phyloP scores from a whole-genome alignment of 2,888 invertebrate genomes.

The Agapostemon virescens region DNA sequence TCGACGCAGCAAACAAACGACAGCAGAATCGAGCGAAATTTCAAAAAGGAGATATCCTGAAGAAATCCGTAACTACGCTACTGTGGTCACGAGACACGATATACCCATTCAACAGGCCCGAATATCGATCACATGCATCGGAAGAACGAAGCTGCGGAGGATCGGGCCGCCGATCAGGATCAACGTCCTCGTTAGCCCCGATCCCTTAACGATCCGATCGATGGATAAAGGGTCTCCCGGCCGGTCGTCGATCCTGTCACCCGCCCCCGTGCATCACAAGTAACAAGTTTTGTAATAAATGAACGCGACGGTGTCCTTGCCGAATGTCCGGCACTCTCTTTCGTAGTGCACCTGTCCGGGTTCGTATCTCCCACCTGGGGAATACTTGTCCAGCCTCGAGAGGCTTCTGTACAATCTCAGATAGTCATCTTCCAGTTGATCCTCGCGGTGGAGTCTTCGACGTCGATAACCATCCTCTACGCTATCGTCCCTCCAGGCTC shows the following conservation, averaged over 20 bases:
- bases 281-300: conserved; percentile 80
- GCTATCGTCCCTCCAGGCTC: conserved; percentile 28
- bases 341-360: conserved; percentile 79
- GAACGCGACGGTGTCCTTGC: conserved; percentile 79
- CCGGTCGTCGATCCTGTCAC: conserved; percentile 12
- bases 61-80: neutral
- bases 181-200: conserved; percentile 17
- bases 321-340: conserved; percentile 78
- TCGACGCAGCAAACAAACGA: conserved; percentile 8
- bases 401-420: conserved; percentile 71
- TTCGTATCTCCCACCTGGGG: conserved; percentile 67
- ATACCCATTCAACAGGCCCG: neutral
- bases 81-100: neutral
- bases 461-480: conserved; percentile 42
- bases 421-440: conserved; percentile 70
- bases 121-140: neutral
- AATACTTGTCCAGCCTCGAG: conserved; percentile 68
- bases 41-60: neutral
- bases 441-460: conserved; percentile 40
- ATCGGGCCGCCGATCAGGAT: neutral
- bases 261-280: conserved; percentile 73
- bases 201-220: conserved; percentile 24
- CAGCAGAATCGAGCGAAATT: neutral
- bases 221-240: neutral
- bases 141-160: conserved; percentile 7